Evolutionary conservation across 2,888 invertebrate genomes (phyloP), one percentile per base, ranked within the genome.

Genomic region (Drepana falcataria): DNA sequence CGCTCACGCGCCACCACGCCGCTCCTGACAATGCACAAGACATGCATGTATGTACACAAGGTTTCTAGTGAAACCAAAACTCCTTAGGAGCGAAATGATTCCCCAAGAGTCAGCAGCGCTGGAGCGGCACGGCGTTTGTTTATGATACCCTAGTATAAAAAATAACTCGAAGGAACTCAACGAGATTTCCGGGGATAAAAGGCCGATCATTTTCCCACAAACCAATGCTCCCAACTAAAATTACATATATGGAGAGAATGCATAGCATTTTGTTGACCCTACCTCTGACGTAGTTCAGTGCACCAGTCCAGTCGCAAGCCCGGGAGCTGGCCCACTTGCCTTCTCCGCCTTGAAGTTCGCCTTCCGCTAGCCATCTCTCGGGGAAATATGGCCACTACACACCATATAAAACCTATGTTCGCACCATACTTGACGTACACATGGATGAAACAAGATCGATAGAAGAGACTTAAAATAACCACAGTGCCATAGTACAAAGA

Each of bases 211-310:
- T 21, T 21, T 21, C 21, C 21, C 21, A 21, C 21, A 21, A 21
- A 21, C 21, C 21, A 21, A 21, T 21, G 21, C 21, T 21, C 21
- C 21, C 21, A 21, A 21, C 21, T 21, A 1, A 21, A 21, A 21
- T 21, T 21, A 21, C 21, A 21, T 21, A 21, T 21, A 21, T 7
- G 21, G 9, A 33, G 2, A 37, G 35, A 53, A 49, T n/a, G 1
- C 5, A 37, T 35, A 4, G 3, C 2, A 9, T 44, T 44, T 7
- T 4, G 44, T 44, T 3, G 6, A 21, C 9, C 54, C 59, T 57
- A 89, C 90, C 89, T 85, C 90, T 79, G 4, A 90, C 81, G 58
- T 91, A 91, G 58, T 91, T 83, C 6, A 91, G 79, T 0, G 90
- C 86, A 0, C 90, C 90, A 2, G 69, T 73, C 90, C 90, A 91